Percentiles rank a stretch among this genome's conserved stretches.
phyloP scores from a whole-genome alignment of 2,797 vertebrate species.

The Argya squamiceps region DNA sequence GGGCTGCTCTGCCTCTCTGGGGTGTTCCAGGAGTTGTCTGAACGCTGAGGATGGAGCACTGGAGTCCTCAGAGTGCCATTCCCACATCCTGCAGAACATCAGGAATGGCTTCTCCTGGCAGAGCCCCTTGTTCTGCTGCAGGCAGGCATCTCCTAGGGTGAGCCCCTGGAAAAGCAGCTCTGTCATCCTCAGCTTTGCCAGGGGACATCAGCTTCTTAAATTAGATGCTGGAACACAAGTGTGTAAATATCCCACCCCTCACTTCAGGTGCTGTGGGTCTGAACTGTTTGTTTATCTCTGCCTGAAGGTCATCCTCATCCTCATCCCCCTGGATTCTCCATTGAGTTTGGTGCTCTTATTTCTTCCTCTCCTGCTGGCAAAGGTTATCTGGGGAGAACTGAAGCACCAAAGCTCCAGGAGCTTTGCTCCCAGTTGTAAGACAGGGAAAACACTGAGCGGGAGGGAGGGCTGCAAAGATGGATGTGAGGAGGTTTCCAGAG shows the following conservation, averaged over 20 bases:
- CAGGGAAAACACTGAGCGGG: neutral
- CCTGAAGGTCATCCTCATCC: neutral
- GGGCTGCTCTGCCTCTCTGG: neutral
- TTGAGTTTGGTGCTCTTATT: neutral
- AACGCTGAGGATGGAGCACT: neutral
- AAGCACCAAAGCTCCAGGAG: rapidly evolving
- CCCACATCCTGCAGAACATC: neutral
- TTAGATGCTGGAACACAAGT: neutral
- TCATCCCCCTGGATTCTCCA: neutral
- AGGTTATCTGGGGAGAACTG: neutral
- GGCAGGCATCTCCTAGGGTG: neutral
- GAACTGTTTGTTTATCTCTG: neutral
- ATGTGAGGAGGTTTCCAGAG: neutral
- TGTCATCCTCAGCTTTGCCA: neutral
- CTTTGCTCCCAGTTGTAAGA: neutral
- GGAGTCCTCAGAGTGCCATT: neutral
- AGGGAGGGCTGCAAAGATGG: neutral
- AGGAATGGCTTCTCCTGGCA: neutral
- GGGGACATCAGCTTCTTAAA: neutral
- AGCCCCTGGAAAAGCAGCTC: neutral
- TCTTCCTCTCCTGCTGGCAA: neutral
- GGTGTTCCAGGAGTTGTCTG: rapidly evolving
- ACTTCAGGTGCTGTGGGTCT: neutral
- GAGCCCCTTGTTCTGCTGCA: neutral
- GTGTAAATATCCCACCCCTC: neutral